Evolutionary conservation across 1,140 invertebrate species (phyloP).

Genomic region (Heliothis virescens): DNA sequence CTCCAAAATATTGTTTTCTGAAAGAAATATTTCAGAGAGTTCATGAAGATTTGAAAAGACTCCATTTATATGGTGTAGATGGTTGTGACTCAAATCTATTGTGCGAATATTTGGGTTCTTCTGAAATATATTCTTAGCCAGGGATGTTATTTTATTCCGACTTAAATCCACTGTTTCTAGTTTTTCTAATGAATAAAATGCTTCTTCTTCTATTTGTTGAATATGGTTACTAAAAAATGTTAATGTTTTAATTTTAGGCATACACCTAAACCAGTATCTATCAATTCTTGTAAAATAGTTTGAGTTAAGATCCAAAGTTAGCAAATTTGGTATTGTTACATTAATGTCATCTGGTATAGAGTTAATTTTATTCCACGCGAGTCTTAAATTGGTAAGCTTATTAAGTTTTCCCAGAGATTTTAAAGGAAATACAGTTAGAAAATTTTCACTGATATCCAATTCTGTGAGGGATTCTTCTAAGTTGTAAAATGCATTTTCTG

Average conservation of each 20-base stretch:
- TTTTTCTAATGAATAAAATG: conserved; percentile 90
- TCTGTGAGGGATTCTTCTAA: conserved; percentile 93
- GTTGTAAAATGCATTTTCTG: conserved; percentile 94
- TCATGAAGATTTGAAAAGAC: conserved; percentile 93
- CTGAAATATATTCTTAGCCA: conserved; percentile 91
- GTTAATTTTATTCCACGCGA: conserved; percentile 93
- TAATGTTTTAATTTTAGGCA: conserved; percentile 92
- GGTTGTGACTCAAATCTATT: conserved; percentile 95
- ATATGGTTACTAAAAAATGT: conserved; percentile 95
- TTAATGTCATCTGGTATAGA: conserved; percentile 91
- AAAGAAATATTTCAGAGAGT: conserved; percentile 93
- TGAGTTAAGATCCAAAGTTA: conserved; percentile 94
- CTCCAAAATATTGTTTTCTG: conserved; percentile 96
- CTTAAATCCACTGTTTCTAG: conserved; percentile 95
- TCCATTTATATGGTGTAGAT: conserved; percentile 93
- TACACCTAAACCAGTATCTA: conserved; percentile 92
- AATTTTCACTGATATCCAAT: conserved; percentile 95
- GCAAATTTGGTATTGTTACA: conserved; percentile 89
- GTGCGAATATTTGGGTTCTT: conserved; percentile 91
- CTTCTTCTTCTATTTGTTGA: conserved; percentile 91
- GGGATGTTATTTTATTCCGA: conserved; percentile 93
- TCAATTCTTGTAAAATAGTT: conserved; percentile 93
- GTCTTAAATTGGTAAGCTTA: conserved; percentile 90
- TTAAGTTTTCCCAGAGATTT: conserved; percentile 91
- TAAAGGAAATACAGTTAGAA: conserved; percentile 93